Conservation (phyloP, 2,113 vertebrate genomes). For the Baryphthengus martii region DNA sequence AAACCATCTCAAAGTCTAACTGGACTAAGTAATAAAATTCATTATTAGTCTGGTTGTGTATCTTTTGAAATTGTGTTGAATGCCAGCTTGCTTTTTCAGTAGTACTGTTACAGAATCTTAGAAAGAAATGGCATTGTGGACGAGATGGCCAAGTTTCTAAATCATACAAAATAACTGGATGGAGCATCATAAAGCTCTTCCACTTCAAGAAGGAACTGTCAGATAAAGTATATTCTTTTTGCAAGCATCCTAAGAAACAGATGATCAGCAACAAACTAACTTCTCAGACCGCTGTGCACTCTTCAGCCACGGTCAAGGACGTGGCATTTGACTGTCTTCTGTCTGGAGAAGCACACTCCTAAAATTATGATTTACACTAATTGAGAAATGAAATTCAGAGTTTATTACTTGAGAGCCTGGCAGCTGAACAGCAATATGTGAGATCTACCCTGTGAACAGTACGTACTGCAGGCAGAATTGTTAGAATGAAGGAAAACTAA, state of each 20-base stretch:
- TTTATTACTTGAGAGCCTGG: slow-evolving; percentile 40
- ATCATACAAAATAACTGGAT: not conserved
- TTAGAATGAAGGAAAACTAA: slow-evolving; percentile 49
- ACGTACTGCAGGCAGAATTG: slow-evolving; percentile 45
- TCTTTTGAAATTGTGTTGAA: not conserved
- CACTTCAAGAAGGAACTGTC: not conserved
- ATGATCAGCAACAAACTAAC: not conserved
- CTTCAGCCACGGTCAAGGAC: not conserved
- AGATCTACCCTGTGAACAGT: slow-evolving; percentile 50
- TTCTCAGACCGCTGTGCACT: not conserved
- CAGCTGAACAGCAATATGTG: slow-evolving; percentile 55
- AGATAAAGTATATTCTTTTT: not conserved
- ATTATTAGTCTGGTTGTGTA: not conserved
- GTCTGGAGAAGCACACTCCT: not conserved
- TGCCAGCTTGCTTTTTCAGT: not conserved
- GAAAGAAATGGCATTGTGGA: not conserved
- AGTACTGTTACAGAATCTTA: not conserved
- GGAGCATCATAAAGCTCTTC: not conserved
- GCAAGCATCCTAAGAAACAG: not conserved
- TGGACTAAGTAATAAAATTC: not conserved
- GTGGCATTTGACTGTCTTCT: not conserved
- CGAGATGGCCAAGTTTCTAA: not conserved
- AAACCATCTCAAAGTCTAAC: not conserved
- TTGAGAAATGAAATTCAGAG: not conserved
- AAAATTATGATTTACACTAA: slow-evolving; percentile 18